Evolutionary conservation across 2,113 vertebrate genomes (phyloP), one percentile per base, ranked within the genome.

Genomic region (Candoia aspera): DNA sequence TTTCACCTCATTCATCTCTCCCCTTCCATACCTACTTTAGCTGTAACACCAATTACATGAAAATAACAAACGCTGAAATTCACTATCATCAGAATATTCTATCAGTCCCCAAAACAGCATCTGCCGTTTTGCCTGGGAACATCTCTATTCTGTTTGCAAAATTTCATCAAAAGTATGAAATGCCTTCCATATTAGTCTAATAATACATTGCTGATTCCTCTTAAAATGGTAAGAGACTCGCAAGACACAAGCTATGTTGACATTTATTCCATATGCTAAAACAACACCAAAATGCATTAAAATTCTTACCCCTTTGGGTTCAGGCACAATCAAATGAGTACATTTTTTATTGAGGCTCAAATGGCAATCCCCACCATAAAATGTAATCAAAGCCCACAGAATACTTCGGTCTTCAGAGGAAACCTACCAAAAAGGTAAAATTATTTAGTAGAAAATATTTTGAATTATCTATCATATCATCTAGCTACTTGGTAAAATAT

Each of bases 381-480:
- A 99, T 5, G 99, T 99, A 54, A 99, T 94, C 96, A 99, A 97
- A n/a, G 99, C 99, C 99, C 99, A 99, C 86, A 99, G 97, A 1
- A 98, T 90, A 64, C 95, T 98, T 90, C 99, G 98, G 95, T 99
- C 99, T 64, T 98, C 98, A 64, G 98, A 95, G 0, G 98, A 98
- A 95, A 99, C 98, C 99, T 99, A 92, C 60, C 53, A 83, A 84
- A 60, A 93, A 60, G 37, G 0, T 12, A 60, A 92, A 95, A 84
- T 3, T 17, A 21, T 93, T 83, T 89, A 3, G 29, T 57, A 93
- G 73, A 3, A 79, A 90, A 29, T n/a, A 87, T 26, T 92, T 85
- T 85, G 87, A 0, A 93, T 59, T 33, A 37, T 57, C 53, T 64
- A 62, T 26, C 9, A 88, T 0, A 26, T 0, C 10, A 83, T 64